Evolutionary conservation across 2,888 invertebrate genomes (phyloP).

Genomic region (Marronus borbonicus): DNA sequence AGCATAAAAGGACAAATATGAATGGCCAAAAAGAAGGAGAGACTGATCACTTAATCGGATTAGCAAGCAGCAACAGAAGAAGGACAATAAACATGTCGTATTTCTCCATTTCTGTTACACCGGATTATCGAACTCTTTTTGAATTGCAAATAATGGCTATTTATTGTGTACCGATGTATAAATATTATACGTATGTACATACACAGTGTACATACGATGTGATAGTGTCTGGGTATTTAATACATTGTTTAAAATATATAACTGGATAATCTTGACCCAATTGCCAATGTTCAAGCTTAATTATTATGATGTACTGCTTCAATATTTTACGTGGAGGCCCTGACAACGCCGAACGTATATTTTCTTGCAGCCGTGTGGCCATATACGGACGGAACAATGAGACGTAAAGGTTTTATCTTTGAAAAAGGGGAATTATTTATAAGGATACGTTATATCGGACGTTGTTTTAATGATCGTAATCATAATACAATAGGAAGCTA

Average conservation of each 20-base stretch:
- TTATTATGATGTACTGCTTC: slow-evolving; percentile 55
- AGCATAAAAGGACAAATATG: no score
- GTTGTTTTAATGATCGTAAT: no score
- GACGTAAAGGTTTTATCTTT: slow-evolving; percentile 20
- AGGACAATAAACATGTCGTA: neutral
- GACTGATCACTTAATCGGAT: no score
- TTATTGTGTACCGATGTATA: neutral
- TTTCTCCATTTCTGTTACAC: neutral
- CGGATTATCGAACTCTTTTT: slow-evolving; percentile 33
- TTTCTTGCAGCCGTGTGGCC: neutral
- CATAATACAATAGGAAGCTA: no score
- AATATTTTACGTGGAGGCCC: slow-evolving; percentile 44
- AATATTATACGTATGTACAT: slow-evolving; percentile 17
- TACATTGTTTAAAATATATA: slow-evolving; percentile 36
- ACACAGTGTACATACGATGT: neutral
- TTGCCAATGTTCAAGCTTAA: slow-evolving; percentile 53
- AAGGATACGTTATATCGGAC: neutral
- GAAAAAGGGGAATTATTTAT: slow-evolving; percentile 28
- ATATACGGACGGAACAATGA: slow-evolving; percentile 37
- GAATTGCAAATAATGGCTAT: slow-evolving; percentile 33
- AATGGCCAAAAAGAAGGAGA: no score
- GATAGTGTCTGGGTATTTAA: slow-evolving; percentile 24
- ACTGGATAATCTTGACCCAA: slow-evolving; percentile 56
- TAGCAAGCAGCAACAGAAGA: neutral
- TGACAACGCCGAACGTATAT: slow-evolving; percentile 10